Percentiles rank a stretch among this genome's conserved stretches.
Conservation (phyloP, 2,888 invertebrate species). For the Campoletis raptor region DNA sequence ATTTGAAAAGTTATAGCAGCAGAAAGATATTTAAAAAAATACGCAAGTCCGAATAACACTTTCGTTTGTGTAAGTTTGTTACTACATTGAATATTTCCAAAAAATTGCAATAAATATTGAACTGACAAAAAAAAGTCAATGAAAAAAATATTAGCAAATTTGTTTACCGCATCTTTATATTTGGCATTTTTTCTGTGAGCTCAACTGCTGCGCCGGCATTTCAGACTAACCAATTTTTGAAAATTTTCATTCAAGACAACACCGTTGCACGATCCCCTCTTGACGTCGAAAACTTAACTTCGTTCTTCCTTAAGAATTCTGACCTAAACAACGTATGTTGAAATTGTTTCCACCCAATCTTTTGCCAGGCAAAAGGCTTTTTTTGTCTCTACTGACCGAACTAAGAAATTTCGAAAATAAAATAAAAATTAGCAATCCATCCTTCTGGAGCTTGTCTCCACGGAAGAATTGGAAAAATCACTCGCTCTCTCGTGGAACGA, state of each 20-base stretch:
- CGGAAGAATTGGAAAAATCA: slow-evolving; percentile 25
- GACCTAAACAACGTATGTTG: not conserved
- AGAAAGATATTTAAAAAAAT: no score
- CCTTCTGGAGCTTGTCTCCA: slow-evolving; percentile 14
- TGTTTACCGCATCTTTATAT: no score
- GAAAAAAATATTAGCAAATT: no score
- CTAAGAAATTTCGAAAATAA: not conserved
- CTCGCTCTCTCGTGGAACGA: slow-evolving; percentile 55
- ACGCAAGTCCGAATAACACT: no score
- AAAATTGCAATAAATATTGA: no score
- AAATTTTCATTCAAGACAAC: not conserved
- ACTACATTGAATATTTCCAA: no score
- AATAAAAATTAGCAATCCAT: slow-evolving; percentile 20
- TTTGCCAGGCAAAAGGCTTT: not conserved
- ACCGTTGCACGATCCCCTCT: not conserved
- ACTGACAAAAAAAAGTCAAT: no score
- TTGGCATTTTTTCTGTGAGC: not conserved
- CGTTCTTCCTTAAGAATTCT: not conserved
- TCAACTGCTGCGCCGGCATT: not conserved
- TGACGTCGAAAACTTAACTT: not conserved
- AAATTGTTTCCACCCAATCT: not conserved
- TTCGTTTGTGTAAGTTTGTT: no score
- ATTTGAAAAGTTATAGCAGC: no score
- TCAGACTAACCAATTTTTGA: not conserved
- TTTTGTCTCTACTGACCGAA: not conserved